These are phyloP conservation scores for Somateria mollissima DNA, from an alignment of 2,797 vertebrate species.

Conservation along the genomic window DNA sequence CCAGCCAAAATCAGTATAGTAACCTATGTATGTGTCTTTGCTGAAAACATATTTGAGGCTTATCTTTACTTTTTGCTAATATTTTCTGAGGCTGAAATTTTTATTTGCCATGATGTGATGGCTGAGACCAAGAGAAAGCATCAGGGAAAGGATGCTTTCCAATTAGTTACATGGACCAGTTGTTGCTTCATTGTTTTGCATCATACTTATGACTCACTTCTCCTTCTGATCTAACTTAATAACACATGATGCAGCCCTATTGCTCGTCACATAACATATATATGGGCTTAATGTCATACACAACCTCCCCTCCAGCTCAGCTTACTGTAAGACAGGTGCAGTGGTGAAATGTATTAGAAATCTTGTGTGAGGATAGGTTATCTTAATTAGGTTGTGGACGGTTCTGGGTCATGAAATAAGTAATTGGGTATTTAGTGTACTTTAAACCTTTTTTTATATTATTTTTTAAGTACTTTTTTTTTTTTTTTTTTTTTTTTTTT, in stretches of 20 bases:
- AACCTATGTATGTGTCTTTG: neutral
- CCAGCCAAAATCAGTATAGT: too few species aligned
- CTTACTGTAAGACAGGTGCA: neutral
- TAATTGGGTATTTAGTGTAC: neutral
- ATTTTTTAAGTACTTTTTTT: neutral
- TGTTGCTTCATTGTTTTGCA: neutral
- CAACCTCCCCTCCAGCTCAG: neutral
- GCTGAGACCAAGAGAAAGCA: neutral
- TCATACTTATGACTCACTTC: neutral
- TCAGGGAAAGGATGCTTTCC: neutral
- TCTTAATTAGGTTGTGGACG: neutral
- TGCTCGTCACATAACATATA: fast-evolving
- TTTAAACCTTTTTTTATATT: neutral
- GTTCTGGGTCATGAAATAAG: neutral
- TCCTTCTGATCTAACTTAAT: neutral
- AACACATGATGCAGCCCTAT: neutral
- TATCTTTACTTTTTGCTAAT: neutral
- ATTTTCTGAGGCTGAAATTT: neutral
- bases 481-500: neutral
- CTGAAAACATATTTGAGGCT: fast-evolving
- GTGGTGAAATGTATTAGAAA: neutral
- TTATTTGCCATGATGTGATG: neutral
- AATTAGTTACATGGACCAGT: neutral
- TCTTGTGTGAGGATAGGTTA: neutral
- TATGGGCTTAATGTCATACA: too few species aligned